A percentile compares a stretch with the other conserved stretches of the same genome.
phyloP scores from a whole-genome alignment of 2,113 vertebrate genomes.

The Pelecanoides urinatrix region DNA sequence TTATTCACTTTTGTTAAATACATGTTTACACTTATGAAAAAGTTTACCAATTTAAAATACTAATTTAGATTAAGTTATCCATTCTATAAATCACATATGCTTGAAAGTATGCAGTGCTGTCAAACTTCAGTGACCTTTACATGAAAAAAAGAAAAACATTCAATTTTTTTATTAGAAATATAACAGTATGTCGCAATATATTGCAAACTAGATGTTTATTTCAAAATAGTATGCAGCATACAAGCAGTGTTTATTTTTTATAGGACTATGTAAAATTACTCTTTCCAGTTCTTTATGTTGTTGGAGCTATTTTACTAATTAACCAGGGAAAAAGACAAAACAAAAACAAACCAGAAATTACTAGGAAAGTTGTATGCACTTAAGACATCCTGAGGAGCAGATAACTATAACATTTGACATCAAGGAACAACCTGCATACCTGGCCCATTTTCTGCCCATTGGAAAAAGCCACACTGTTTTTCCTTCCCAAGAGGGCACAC shows the following conservation, averaged over 20 bases:
- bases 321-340: not conserved
- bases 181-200: not conserved
- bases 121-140: not conserved
- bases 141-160: not conserved
- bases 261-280: not conserved
- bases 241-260: not conserved
- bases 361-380: not conserved
- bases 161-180: not conserved
- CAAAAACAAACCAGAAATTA: not conserved
- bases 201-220: not conserved
- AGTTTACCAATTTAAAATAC: not conserved
- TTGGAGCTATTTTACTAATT: not conserved
- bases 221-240: not conserved
- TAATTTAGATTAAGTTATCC: not conserved
- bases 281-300: not conserved
- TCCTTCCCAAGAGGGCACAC: slow-evolving; percentile 80
- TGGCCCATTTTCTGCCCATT: slow-evolving; percentile 81
- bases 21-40: not conserved
- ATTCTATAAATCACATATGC: not conserved
- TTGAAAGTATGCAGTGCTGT: not conserved
- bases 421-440: slow-evolving; percentile 67
- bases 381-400: not conserved
- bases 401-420: slow-evolving; percentile 6
- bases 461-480: slow-evolving; percentile 91
- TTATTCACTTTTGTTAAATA: not conserved